Percentiles rank a stretch among this genome's conserved stretches.
Evolutionary conservation across 2,888 invertebrate genomes (phyloP).

Genomic region (Acanthopleura granulata): DNA sequence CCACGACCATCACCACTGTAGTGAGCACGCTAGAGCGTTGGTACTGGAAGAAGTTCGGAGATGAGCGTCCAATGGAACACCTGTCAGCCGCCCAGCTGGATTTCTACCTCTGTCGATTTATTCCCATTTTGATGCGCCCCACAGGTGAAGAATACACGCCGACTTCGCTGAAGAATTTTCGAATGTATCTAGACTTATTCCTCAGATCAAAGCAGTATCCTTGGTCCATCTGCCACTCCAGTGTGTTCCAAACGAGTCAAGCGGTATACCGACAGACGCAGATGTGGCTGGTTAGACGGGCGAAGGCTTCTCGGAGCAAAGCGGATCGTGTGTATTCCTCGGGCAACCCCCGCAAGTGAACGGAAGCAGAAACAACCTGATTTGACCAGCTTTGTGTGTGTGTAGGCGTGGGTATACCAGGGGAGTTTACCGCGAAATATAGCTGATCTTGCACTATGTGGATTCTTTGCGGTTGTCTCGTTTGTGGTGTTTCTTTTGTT

Average conservation of each 20-base stretch:
- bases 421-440: too few relatives aligned
- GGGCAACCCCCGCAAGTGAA: too few relatives aligned
- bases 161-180: not conserved
- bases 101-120: not conserved
- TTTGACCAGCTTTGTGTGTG: not conserved
- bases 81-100: not conserved
- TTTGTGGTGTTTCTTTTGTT: too few relatives aligned
- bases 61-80: not conserved
- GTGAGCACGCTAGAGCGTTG: not conserved
- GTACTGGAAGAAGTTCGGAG: not conserved
- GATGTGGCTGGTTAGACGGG: not conserved
- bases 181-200: not conserved
- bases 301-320: too few relatives aligned
- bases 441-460: too few relatives aligned
- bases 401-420: too few relatives aligned
- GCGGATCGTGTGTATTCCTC: too few relatives aligned
- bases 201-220: not conserved
- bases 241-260: not conserved
- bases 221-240: not conserved
- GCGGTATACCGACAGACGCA: not conserved
- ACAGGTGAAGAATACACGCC: not conserved
- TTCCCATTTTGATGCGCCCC: not conserved
- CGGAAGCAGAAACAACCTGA: not conserved
- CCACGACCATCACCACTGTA: not conserved
- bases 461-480: too few relatives aligned